Evolutionary conservation across 1,140 invertebrate species (phyloP).

Genomic region (Pogonomyrmex californicus): DNA sequence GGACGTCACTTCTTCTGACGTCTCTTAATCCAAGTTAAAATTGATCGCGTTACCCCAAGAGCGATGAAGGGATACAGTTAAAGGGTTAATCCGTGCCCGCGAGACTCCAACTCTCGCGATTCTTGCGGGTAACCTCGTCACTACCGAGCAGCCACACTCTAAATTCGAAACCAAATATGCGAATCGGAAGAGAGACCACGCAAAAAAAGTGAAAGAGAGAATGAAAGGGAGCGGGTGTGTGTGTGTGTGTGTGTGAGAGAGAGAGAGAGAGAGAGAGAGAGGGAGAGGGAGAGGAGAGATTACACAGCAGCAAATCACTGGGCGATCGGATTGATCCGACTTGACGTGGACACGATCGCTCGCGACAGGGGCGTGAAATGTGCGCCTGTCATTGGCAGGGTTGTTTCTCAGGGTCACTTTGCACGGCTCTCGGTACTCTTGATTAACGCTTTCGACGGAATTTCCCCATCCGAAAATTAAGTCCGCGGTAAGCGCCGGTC

Average conservation of each 20-base stretch:
- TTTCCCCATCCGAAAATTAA: conserved; percentile 7
- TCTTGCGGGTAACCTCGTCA: conserved; percentile 76
- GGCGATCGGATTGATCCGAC: conserved; percentile 50
- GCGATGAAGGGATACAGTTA: conserved; percentile 20
- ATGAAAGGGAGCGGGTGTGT: neutral
- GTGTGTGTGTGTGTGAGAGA: too few species aligned
- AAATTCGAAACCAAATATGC: conserved; percentile 84
- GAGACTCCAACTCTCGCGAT: conserved; percentile 58
- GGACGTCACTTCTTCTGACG: neutral
- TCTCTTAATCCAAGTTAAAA: neutral
- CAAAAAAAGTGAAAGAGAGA: neutral
- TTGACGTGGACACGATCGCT: conserved; percentile 58
- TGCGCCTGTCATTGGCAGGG: conserved; percentile 59
- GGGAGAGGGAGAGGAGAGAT: neutral
- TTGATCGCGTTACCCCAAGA: neutral
- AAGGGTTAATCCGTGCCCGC: conserved; percentile 43
- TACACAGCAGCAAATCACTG: conserved; percentile 52
- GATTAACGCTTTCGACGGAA: conserved; percentile 25
- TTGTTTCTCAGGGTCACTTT: conserved; percentile 51
- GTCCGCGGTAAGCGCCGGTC: neutral
- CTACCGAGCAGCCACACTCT: conserved; percentile 84
- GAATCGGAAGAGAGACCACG: conserved; percentile 71
- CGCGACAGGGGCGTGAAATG: conserved; percentile 61
- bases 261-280: conserved; percentile 25
- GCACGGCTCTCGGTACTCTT: conserved; percentile 29